A percentile compares a stretch with the other conserved stretches of the same genome.
These are phyloP conservation scores for Oxygymnocypris stewartii DNA, from an alignment of 2,113 vertebrate genomes.

Conservation along the genomic window DNA sequence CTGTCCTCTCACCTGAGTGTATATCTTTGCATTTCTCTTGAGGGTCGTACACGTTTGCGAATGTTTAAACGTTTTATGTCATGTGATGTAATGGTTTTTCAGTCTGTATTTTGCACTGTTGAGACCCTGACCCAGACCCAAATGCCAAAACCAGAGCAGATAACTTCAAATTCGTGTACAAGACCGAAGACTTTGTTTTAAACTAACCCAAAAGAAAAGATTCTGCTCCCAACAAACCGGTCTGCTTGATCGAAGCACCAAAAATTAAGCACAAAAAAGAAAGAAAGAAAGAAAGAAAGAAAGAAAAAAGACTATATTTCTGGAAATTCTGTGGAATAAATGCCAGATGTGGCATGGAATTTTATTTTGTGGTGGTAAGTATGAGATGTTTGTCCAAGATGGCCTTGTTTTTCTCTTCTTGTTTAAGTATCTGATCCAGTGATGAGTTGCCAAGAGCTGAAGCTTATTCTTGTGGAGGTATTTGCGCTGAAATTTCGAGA, in stretches of 20 bases:
- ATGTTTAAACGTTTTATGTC: conserved; percentile 2
- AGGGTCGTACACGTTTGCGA: conserved; percentile 2
- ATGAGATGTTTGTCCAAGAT: neutral
- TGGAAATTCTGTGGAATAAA: neutral
- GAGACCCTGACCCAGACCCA: neutral
- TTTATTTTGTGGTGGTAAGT: conserved; percentile 1
- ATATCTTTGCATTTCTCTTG: conserved; percentile 4
- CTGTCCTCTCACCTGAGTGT: neutral
- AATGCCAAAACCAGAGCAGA: conserved; percentile 24
- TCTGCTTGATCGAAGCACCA: neutral
- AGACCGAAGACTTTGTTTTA: conserved; percentile 18
- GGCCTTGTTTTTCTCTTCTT: neutral
- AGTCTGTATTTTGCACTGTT: conserved; percentile 23
- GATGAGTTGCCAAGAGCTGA: neutral
- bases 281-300: neutral
- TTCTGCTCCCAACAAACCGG: neutral
- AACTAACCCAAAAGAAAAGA: neutral
- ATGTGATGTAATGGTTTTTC: conserved; percentile 46
- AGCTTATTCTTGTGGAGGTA: neutral
- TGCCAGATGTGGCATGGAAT: conserved; percentile 14
- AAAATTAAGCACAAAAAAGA: neutral
- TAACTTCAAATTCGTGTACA: neutral
- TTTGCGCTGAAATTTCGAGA: neutral
- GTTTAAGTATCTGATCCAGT: neutral
- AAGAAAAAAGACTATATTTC: neutral